Percentiles rank a stretch among this genome's conserved stretches.
These are phyloP conservation scores for Podiceps cristatus DNA, from an alignment of 2,113 vertebrate genomes.

Conservation along the genomic window DNA sequence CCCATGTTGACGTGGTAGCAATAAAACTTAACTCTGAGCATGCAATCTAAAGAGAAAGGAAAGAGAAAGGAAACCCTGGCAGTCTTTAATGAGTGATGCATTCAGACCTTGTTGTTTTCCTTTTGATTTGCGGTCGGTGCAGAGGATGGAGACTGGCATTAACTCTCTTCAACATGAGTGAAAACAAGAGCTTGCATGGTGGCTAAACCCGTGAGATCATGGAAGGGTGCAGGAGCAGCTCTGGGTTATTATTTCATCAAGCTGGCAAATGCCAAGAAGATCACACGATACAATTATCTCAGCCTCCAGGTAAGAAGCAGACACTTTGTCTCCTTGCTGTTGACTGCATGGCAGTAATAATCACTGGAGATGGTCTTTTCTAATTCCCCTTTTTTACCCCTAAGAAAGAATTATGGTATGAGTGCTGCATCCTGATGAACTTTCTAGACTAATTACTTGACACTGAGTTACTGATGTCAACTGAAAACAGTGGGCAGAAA, in stretches of 20 bases:
- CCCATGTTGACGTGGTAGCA: neutral
- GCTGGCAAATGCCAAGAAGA: neutral
- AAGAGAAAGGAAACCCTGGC: neutral
- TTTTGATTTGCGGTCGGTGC: neutral
- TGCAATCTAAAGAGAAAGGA: neutral
- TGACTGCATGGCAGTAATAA: neutral
- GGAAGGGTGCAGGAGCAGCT: neutral
- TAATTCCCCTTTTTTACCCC: neutral
- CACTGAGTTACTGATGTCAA: neutral
- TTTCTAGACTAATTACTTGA: neutral
- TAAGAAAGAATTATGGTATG: neutral
- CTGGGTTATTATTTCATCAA: neutral
- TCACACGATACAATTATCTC: neutral
- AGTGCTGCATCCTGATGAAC: neutral
- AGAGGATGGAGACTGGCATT: neutral
- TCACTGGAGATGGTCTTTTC: neutral
- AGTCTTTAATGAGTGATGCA: neutral
- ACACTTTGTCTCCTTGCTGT: neutral
- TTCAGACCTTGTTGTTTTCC: neutral
- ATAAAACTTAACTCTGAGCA: neutral
- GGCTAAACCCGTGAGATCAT: neutral
- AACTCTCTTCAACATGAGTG: neutral
- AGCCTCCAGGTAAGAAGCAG: conserved; percentile 16
- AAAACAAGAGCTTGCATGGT: neutral
- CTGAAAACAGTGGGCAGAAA: neutral